Conservation (phyloP, 2,113 vertebrate genomes). For the Campylomormyrus tamandua region DNA sequence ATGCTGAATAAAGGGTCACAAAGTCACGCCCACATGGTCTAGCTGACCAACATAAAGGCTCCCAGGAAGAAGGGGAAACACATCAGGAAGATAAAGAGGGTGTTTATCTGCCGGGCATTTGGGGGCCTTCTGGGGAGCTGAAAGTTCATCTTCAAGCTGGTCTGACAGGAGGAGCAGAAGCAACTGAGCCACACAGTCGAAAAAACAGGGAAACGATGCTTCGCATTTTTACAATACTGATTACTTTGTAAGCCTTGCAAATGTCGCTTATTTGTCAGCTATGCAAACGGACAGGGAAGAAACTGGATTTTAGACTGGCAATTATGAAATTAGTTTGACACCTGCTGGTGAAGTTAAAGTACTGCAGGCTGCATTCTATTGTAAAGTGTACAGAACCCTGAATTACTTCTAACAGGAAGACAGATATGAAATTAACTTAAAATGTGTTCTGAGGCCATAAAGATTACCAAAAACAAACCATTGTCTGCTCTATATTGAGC, state of each 20-base stretch:
- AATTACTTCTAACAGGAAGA: neutral
- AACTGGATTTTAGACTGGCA: neutral
- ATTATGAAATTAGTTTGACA: neutral
- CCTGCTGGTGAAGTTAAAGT: neutral
- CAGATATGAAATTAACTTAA: neutral
- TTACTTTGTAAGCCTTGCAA: neutral
- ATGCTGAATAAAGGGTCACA: neutral
- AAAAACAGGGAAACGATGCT: neutral
- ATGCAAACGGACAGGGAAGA: neutral
- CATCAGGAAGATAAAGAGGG: slow-evolving; percentile 68
- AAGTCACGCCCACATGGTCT: slow-evolving; percentile 73
- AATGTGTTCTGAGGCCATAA: neutral
- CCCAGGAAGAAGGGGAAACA: slow-evolving; percentile 78
- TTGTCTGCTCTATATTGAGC: neutral
- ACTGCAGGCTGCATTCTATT: neutral
- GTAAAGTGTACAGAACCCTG: neutral
- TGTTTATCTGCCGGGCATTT: slow-evolving; percentile 72
- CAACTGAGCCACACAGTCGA: neutral
- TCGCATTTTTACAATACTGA: neutral
- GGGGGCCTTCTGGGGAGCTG: slow-evolving; percentile 71
- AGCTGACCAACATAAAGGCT: slow-evolving; percentile 56
- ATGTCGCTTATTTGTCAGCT: neutral
- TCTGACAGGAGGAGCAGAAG: slow-evolving; percentile 45
- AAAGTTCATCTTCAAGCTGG: slow-evolving; percentile 74
- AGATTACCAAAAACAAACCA: neutral